These are phyloP conservation scores for Aspiorhynchus laticeps DNA, from an alignment of 2,113 vertebrate species.

Conservation along the genomic window DNA sequence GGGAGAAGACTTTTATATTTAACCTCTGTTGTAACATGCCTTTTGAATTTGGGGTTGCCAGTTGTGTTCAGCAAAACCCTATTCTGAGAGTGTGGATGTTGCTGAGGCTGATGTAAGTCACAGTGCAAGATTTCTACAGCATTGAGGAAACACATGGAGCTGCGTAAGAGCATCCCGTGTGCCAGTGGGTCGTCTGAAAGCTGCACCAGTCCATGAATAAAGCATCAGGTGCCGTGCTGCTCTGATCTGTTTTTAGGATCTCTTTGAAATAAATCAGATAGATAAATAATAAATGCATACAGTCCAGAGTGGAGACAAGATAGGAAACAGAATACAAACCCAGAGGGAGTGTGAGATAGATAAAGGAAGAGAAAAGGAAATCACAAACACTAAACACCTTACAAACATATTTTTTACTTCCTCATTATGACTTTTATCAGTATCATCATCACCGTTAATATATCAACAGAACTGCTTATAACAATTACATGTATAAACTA, in stretches of 20 bases:
- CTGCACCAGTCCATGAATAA: conserved; percentile 53
- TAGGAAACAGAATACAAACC: conserved; percentile 31
- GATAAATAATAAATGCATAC: conserved; percentile 59
- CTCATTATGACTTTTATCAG: background rate
- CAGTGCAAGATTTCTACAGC: conserved; percentile 12
- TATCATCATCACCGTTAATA: background rate
- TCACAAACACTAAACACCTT: background rate
- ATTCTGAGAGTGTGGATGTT: background rate
- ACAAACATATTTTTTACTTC: background rate
- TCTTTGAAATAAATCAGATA: conserved; percentile 50
- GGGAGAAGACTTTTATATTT: background rate
- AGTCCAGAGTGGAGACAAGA: conserved; percentile 17
- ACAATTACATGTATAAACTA: background rate
- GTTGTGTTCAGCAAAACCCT: background rate
- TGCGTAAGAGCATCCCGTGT: background rate
- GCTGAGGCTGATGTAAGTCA: background rate
- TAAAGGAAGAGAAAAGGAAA: background rate
- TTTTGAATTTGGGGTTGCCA: background rate
- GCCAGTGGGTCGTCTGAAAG: conserved; percentile 27
- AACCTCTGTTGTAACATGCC: background rate
- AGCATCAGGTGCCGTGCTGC: conserved; percentile 31
- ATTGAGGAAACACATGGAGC: conserved; percentile 14
- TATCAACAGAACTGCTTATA: background rate
- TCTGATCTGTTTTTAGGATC: conserved; percentile 53
- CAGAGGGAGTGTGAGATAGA: background rate